Evolutionary conservation across 2,113 vertebrate species (phyloP).

Genomic region (Lagenorhynchus albirostris): DNA sequence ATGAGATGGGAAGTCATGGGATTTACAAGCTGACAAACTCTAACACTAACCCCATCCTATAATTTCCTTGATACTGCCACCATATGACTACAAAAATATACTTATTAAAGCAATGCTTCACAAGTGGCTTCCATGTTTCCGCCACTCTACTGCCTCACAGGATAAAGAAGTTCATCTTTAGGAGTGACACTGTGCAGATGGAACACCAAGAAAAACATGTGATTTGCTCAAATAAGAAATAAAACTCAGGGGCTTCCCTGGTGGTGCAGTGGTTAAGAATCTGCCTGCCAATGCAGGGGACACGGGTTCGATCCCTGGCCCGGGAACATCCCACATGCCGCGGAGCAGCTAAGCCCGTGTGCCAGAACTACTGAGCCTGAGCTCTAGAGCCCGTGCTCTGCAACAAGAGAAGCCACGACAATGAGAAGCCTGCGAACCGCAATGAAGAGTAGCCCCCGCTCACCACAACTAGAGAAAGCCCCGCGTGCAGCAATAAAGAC

Average conservation of each 20-base stretch:
- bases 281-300: too few species aligned
- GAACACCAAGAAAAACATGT: background rate
- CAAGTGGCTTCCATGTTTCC: background rate
- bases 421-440: too few species aligned
- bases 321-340: too few species aligned
- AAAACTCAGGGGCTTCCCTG: background rate
- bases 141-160: constrained; percentile 32
- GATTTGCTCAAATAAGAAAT: background rate
- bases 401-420: too few species aligned
- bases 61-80: background rate
- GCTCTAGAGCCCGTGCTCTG: too few species aligned
- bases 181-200: background rate
- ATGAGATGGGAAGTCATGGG: constrained; percentile 35
- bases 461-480: too few species aligned
- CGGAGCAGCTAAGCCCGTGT: too few species aligned
- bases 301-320: too few species aligned
- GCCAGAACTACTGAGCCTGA: too few species aligned
- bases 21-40: constrained; percentile 48
- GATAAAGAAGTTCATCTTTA: background rate
- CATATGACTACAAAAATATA: background rate
- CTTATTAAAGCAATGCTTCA: background rate
- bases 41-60: background rate
- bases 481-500: too few species aligned
- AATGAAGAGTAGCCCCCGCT: too few species aligned
- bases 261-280: too few species aligned